Evolutionary conservation across 2,113 vertebrate species (phyloP).

Genomic region (Alethe castanea): DNA sequence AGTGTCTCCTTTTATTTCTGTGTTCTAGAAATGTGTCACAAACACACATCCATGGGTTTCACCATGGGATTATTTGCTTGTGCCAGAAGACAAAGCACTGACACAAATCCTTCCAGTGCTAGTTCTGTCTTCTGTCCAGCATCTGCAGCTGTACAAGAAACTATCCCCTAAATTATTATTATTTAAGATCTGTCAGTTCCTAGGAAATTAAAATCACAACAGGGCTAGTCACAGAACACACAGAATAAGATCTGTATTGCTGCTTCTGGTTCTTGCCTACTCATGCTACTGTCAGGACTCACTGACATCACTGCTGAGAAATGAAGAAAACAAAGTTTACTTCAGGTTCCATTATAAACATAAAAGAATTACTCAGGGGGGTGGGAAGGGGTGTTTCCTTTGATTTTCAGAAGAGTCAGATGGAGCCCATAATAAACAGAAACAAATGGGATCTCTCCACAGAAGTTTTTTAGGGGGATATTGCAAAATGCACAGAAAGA

Average conservation of each 20-base stretch:
- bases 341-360: neutral
- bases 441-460: neutral
- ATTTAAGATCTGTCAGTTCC: neutral
- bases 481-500: neutral
- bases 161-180: neutral
- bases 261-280: conserved; percentile 1
- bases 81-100: neutral
- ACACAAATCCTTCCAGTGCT: neutral
- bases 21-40: neutral
- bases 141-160: neutral
- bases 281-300: neutral
- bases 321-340: neutral
- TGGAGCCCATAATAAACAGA: neutral
- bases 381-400: neutral
- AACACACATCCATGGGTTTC: neutral
- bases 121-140: neutral
- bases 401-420: neutral
- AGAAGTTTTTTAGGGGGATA: neutral
- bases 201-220: neutral
- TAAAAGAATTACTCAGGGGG: neutral
- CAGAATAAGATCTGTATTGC: neutral
- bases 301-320: neutral
- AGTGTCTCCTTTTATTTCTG: neutral
- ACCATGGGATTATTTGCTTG: neutral
- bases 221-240: neutral